Percentiles rank a stretch among this genome's conserved stretches.
Conservation (phyloP, 2,113 vertebrate species). For the Odobenus rosmarus region DNA sequence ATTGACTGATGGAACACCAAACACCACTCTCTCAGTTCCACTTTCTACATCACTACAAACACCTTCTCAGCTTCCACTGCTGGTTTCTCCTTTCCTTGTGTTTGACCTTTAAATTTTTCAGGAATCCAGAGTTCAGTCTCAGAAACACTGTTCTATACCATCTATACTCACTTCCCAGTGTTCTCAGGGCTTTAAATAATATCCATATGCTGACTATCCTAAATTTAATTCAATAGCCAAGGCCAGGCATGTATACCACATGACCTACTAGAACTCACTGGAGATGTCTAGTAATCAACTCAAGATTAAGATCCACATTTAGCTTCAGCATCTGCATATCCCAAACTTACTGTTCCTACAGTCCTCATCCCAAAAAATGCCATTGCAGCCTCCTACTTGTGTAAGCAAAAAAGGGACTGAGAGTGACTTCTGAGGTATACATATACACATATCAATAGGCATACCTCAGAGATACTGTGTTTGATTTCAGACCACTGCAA, state of each 20-base stretch:
- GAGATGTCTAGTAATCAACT: background rate
- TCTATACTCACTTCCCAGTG: background rate
- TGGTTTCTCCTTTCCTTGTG: background rate
- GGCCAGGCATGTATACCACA: background rate
- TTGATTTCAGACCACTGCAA: background rate
- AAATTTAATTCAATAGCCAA: background rate
- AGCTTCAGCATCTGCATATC: background rate
- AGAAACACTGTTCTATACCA: background rate
- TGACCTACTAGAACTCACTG: background rate
- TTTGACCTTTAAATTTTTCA: background rate
- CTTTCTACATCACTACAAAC: background rate
- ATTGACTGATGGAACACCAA: background rate
- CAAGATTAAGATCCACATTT: background rate
- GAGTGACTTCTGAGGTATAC: background rate
- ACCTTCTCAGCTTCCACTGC: background rate
- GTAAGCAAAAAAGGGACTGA: background rate
- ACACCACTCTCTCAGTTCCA: fast-evolving
- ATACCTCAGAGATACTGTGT: background rate
- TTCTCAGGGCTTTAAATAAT: background rate
- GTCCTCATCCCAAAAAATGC: background rate
- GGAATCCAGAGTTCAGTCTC: background rate
- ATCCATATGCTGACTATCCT: background rate
- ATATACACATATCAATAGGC: background rate
- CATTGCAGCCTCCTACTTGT: background rate
- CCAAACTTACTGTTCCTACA: background rate